phyloP scores from a whole-genome alignment of 2,888 invertebrate species.

The Tinea trinotella region DNA sequence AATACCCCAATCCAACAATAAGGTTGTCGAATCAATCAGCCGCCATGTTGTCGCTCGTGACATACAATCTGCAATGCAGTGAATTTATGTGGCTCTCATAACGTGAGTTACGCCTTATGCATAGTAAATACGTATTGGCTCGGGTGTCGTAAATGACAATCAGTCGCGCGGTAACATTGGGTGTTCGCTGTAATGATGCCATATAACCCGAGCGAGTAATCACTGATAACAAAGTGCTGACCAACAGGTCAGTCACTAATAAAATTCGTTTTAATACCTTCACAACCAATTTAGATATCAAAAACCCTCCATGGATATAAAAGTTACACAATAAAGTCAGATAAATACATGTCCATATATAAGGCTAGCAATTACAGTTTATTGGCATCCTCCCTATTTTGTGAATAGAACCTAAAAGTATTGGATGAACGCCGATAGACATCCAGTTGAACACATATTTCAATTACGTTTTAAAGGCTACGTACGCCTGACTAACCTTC shows the following conservation, averaged over 20 bases:
- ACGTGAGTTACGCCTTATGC: slow-evolving; percentile 17
- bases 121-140: slow-evolving; percentile 12
- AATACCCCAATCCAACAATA: slow-evolving; percentile 25
- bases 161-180: neutral
- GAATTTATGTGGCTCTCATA: slow-evolving; percentile 17
- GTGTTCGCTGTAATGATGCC: slow-evolving; percentile 2
- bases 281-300: neutral
- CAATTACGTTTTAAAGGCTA: slow-evolving; percentile 2
- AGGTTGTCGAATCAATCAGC: slow-evolving; percentile 18
- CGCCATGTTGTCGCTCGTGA: slow-evolving; percentile 15
- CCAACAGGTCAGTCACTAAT: neutral
- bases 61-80: slow-evolving; percentile 17
- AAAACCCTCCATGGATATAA: neutral
- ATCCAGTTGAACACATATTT: neutral
- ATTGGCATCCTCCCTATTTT: slow-evolving; percentile 4
- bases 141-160: slow-evolving; percentile 15
- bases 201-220: neutral
- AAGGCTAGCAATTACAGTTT: neutral
- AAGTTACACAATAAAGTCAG: neutral
- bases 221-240: neutral
- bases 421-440: neutral
- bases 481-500: slow-evolving; percentile 4
- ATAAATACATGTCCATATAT: neutral
- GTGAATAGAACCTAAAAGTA: neutral
- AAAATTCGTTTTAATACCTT: neutral